Conservation (phyloP, 2,113 vertebrate genomes). For the Montifringilla adamsi region DNA sequence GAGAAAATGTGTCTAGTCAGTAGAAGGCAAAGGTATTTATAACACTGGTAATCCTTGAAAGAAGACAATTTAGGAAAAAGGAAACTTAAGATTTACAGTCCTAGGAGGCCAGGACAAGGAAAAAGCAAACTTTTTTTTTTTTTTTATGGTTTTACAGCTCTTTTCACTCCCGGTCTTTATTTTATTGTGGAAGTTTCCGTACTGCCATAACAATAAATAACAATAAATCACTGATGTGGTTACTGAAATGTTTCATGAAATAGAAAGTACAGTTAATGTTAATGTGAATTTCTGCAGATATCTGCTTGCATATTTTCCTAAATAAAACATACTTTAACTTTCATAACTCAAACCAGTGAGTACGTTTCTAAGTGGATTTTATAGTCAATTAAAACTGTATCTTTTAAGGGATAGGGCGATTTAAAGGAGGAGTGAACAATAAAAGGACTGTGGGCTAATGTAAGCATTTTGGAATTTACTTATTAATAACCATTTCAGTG, state of each 20-base stretch:
- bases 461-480: conserved; percentile 54
- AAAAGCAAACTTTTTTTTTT: conserved; percentile 21
- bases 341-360: neutral
- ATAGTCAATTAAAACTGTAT: conserved; percentile 10
- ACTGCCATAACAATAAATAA: neutral
- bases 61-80: conserved; percentile 63
- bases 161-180: conserved; percentile 53
- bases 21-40: conserved; percentile 75
- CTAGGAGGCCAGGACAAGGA: conserved; percentile 47
- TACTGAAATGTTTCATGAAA: conserved; percentile 22
- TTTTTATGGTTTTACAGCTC: conserved; percentile 69
- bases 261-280: neutral
- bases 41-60: conserved; percentile 65
- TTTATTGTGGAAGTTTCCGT: conserved; percentile 56
- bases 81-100: conserved; percentile 72
- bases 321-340: neutral
- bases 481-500: conserved; percentile 46
- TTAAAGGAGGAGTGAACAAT: conserved; percentile 48
- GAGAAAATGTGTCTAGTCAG: conserved; percentile 68
- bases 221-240: conserved; percentile 4
- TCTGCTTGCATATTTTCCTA: neutral
- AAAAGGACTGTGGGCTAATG: conserved; percentile 46
- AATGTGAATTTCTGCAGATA: neutral
- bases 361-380: conserved; percentile 35
- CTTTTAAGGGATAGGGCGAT: conserved; percentile 23